Conservation (phyloP, 2,888 invertebrate genomes). For the Cheilosia variabilis region DNA sequence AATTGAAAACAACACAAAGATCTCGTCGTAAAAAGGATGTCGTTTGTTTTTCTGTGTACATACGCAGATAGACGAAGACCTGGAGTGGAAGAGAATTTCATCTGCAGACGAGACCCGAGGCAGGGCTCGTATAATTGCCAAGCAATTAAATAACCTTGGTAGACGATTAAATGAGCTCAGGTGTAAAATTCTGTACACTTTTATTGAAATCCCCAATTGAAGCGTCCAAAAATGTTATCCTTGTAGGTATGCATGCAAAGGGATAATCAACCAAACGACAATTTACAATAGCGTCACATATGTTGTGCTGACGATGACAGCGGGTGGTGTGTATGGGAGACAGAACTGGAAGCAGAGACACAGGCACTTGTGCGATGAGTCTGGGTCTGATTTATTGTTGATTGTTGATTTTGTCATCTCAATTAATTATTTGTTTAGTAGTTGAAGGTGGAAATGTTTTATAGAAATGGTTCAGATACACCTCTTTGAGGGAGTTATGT, state of each 20-base stretch:
- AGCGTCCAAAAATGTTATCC: slow-evolving; percentile 71
- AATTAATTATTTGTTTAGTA: slow-evolving; percentile 16
- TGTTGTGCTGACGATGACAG: slow-evolving; percentile 20
- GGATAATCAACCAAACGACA: slow-evolving; percentile 60
- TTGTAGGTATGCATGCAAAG: slow-evolving; percentile 20
- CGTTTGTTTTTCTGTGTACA: slow-evolving; percentile 30
- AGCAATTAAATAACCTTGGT: slow-evolving; percentile 80
- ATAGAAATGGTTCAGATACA: too few relatives aligned
- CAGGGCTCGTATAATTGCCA: slow-evolving; percentile 76
- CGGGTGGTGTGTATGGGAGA: not conserved
- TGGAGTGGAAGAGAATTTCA: slow-evolving; percentile 66
- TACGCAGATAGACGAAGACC: slow-evolving; percentile 27
- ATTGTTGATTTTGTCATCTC: slow-evolving; percentile 38
- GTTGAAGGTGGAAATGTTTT: too few relatives aligned
- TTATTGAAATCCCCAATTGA: slow-evolving; percentile 83
- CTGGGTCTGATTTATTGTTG: slow-evolving; percentile 48
- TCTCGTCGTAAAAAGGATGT: slow-evolving; percentile 44
- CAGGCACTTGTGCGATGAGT: slow-evolving; percentile 7
- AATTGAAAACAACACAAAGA: slow-evolving; percentile 63
- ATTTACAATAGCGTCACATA: slow-evolving; percentile 52
- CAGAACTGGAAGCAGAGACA: too few relatives aligned
- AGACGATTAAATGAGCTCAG: slow-evolving; percentile 83
- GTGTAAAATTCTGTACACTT: slow-evolving; percentile 80
- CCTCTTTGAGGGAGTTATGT: too few relatives aligned
- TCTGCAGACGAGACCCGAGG: slow-evolving; percentile 75